Evolutionary conservation across 2,113 vertebrate species (phyloP), one percentile per base, ranked within the genome.

Genomic region (Rhinogobius similis): DNA sequence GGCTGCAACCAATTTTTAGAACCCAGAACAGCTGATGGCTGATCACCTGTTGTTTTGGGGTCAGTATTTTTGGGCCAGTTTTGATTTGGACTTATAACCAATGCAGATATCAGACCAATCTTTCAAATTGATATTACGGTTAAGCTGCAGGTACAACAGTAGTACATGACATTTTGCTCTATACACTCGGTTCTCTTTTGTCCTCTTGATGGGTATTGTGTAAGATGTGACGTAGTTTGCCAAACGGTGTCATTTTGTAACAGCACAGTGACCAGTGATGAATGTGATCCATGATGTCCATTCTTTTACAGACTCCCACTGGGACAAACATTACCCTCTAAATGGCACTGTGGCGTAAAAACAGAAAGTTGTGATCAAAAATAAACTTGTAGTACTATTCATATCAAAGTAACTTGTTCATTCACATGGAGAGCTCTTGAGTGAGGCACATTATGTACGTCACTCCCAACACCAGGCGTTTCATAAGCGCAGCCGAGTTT

Each of bases 401-500:
- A 18, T 58, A 58, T 18, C 55, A 18, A 50, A 66, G 70, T 65
- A 50, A 66, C 41, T 21, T 69, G 27, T 75, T 52, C 20, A 24
- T 77, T 74, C 43, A 50, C 59, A 70, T 44, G 41, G 62, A n/a
- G 78, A 9, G 73, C 61, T 44, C 20, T 48, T 62, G 71, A 73
- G 61, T 65, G 62, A 77, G 69, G 55, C 81, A 56, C 14, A 24
- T 41, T 75, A 50, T 21, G 75, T 83, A 79, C 78, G 63, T 89
- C 82, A 85, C 66, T 68, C 73, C 70, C 36, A 13, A 84, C 68
- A 72, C 81, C 62, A 67, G 26, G 24, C 81, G 62, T 67, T 67
- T 76, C 70, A 71, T 73, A 66, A 70, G 78, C 70, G 29, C 72
- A 68, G 61, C 73, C 73, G 81, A 87, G 85, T 82, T 88, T 90